Conservation (phyloP, 2,888 invertebrate species). For the Acleris cristana region DNA sequence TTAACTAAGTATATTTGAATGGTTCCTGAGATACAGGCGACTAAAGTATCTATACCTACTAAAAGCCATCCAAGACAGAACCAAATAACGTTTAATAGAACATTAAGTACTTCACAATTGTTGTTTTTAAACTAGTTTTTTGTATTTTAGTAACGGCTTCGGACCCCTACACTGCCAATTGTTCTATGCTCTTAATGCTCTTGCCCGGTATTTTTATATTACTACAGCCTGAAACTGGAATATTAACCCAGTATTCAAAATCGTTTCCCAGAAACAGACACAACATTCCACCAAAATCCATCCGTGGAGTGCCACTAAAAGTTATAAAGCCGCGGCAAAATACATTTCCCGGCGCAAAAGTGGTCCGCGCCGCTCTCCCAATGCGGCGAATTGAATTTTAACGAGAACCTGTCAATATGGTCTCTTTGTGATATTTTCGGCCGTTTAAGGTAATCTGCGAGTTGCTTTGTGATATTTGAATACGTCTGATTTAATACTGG, state of each 20-base stretch:
- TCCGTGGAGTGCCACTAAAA: conserved; percentile 2
- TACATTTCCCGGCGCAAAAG: conserved; percentile 11
- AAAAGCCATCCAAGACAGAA: no score
- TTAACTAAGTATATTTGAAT: no score
- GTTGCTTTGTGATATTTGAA: conserved; percentile 16
- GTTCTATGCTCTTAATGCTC: no score
- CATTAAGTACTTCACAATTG: no score
- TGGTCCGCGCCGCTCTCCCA: conserved; percentile 1
- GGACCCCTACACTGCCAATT: no score
- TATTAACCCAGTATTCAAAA: not conserved
- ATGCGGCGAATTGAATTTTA: conserved; percentile 34
- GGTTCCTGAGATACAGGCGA: no score
- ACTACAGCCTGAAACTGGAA: no score
- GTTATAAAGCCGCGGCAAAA: conserved; percentile 1
- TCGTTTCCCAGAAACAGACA: not conserved
- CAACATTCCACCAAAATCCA: not conserved
- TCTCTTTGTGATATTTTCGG: conserved; percentile 19
- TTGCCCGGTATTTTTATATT: no score
- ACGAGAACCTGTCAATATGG: conserved; percentile 30
- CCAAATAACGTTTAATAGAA: no score
- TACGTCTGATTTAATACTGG: conserved; percentile 2
- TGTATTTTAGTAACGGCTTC: no score
- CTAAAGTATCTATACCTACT: no score
- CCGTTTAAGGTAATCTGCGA: conserved; percentile 22
- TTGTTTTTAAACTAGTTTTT: no score